Evolutionary conservation across 1,140 invertebrate species (phyloP).

Genomic region (Lutraria rhynchaena): DNA sequence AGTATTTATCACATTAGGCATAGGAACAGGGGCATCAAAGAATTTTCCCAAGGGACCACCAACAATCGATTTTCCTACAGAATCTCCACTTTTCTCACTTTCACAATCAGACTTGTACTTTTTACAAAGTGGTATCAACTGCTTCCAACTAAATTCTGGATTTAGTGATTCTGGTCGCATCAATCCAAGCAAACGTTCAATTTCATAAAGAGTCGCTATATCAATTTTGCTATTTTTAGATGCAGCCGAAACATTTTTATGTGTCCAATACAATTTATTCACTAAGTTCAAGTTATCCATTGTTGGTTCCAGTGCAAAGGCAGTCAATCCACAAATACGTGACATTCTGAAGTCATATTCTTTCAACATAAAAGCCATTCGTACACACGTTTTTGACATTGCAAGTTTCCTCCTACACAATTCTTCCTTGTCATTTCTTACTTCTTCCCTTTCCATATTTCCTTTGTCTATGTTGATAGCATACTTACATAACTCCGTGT

Average conservation of each 20-base stretch:
- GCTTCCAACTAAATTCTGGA: conserved; percentile 64
- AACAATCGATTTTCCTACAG: background rate
- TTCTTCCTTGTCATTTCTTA: conserved; percentile 59
- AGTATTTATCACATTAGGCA: no score
- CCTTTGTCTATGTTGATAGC: conserved; percentile 75
- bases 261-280: conserved; percentile 64
- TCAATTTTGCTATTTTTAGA: conserved; percentile 63
- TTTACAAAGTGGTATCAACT: conserved; percentile 65
- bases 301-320: conserved; percentile 70
- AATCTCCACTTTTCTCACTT: background rate
- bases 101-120: conserved; percentile 63
- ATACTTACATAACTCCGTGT: conserved; percentile 72
- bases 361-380: conserved; percentile 66
- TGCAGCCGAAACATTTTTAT: conserved; percentile 49
- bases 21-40: no score
- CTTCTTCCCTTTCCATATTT: conserved; percentile 64
- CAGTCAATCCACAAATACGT: conserved; percentile 68
- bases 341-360: conserved; percentile 64
- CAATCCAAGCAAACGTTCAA: conserved; percentile 69
- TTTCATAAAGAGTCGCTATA: conserved; percentile 72
- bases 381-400: conserved; percentile 69
- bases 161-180: conserved; percentile 68
- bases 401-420: conserved; percentile 59
- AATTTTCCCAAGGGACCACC: no score
- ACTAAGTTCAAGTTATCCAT: conserved; percentile 64